Conservation (phyloP, 2,113 vertebrate genomes). For the Formicarius rufipectus region DNA sequence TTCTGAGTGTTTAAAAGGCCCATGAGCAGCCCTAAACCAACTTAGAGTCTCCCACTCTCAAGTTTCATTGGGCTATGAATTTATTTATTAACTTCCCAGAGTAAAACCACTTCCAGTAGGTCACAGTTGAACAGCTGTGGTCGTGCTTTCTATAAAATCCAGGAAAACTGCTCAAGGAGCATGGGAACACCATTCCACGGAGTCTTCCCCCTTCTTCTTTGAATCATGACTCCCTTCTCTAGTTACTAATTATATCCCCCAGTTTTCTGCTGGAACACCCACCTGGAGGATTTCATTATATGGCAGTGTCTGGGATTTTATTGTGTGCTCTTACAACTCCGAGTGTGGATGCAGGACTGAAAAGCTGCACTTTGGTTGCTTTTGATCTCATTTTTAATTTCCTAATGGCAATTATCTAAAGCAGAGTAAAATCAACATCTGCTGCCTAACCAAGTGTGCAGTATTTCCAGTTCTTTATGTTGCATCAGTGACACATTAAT, state of each 20-base stretch:
- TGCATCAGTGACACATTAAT: not conserved
- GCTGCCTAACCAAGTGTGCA: not conserved
- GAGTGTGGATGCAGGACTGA: not conserved
- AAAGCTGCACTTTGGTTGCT: not conserved
- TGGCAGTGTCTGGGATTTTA: not conserved
- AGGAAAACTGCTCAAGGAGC: not conserved
- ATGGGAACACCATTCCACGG: not conserved
- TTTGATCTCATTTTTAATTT: not conserved
- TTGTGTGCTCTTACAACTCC: not conserved
- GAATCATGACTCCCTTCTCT: not conserved
- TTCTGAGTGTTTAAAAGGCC: not conserved
- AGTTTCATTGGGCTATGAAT: not conserved
- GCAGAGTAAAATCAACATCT: not conserved
- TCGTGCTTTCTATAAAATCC: not conserved
- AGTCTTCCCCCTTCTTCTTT: not conserved
- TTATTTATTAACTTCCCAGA: not conserved
- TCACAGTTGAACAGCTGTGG: not conserved
- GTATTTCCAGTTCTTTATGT: not conserved
- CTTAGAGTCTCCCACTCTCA: not conserved
- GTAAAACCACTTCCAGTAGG: not conserved
- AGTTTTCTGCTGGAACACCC: not conserved
- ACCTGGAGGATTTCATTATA: not conserved
- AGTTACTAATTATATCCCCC: not conserved
- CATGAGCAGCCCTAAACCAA: not conserved
- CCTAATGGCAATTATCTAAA: not conserved